These are phyloP conservation scores for Acanthurus tractus DNA, from an alignment of 2,797 vertebrate genomes.

Conservation along the genomic window DNA sequence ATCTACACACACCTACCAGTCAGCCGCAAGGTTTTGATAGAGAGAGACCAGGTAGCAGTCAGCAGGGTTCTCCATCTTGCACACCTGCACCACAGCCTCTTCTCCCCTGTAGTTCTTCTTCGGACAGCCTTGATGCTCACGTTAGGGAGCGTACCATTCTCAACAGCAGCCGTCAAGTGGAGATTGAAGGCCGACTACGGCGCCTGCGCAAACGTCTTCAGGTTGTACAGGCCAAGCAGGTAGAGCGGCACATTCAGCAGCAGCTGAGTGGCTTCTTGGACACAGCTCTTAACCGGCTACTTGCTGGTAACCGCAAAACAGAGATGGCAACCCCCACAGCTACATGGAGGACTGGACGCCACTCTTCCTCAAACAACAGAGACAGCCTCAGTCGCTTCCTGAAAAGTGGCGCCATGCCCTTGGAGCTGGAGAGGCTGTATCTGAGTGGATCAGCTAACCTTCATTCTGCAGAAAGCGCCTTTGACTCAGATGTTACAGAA, in stretches of 20 bases:
- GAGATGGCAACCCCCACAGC: constrained; percentile 63
- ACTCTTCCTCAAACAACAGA: constrained; percentile 88
- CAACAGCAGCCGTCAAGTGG: constrained; percentile 88
- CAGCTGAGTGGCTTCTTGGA: constrained; percentile 95
- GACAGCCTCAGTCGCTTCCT: constrained; percentile 90
- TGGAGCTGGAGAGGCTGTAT: constrained; percentile 93
- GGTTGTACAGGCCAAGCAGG: constrained; percentile 98
- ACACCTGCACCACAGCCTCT: constrained; percentile 56
- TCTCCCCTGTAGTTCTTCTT: constrained; percentile 66
- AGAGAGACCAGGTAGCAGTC: constrained; percentile 74
- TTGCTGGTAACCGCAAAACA: constrained; percentile 81
- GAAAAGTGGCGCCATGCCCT: constrained; percentile 90
- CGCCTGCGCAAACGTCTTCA: constrained; percentile 95
- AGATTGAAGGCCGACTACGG: constrained; percentile 93
- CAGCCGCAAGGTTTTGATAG: constrained; percentile 56
- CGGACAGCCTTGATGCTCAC: constrained; percentile 87
- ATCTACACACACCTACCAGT: constrained; percentile 62
- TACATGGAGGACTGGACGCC: constrained; percentile 84
- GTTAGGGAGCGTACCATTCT: constrained; percentile 90
- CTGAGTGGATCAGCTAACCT: constrained; percentile 92
- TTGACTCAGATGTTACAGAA: constrained; percentile 97
- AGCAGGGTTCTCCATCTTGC: constrained; percentile 62
- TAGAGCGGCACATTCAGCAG: constrained; percentile 96
- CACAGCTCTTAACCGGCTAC: constrained; percentile 89
- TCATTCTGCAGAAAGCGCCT: constrained; percentile 91